These are phyloP conservation scores for Engraulis encrasicolus DNA, from an alignment of 2,113 vertebrate genomes.

Conservation along the genomic window DNA sequence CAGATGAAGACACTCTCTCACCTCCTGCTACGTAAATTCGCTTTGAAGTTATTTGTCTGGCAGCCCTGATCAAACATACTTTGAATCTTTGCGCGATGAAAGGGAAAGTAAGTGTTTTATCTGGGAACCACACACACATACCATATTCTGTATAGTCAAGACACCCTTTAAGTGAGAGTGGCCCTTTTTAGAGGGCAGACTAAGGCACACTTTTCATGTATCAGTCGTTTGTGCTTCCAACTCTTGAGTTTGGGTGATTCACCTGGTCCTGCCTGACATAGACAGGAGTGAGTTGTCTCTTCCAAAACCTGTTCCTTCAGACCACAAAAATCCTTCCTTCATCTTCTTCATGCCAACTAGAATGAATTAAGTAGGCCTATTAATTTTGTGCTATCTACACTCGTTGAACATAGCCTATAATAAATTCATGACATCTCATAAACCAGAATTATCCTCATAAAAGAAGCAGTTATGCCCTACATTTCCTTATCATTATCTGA, in stretches of 20 bases:
- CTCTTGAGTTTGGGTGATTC: not conserved
- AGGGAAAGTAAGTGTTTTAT: conserved; percentile 1
- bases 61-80: conserved; percentile 8
- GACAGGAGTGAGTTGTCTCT: not conserved
- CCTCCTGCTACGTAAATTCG: not conserved
- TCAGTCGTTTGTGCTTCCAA: not conserved
- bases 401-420: too few species aligned
- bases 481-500: not conserved
- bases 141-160: conserved; percentile 31
- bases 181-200: not conserved
- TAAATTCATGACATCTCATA: too few species aligned
- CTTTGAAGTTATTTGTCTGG: conserved; percentile 1
- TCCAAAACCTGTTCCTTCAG: too few species aligned
- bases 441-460: not conserved
- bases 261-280: not conserved
- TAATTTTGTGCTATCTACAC: too few species aligned
- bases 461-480: not conserved
- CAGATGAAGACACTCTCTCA: not conserved
- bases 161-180: not conserved
- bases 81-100: conserved; percentile 11
- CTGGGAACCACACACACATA: not conserved
- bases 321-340: too few species aligned
- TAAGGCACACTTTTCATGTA: not conserved
- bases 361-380: too few species aligned
- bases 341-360: too few species aligned